Evolutionary conservation across 2,113 vertebrate species (phyloP).

Genomic region (Centropus bengalensis): DNA sequence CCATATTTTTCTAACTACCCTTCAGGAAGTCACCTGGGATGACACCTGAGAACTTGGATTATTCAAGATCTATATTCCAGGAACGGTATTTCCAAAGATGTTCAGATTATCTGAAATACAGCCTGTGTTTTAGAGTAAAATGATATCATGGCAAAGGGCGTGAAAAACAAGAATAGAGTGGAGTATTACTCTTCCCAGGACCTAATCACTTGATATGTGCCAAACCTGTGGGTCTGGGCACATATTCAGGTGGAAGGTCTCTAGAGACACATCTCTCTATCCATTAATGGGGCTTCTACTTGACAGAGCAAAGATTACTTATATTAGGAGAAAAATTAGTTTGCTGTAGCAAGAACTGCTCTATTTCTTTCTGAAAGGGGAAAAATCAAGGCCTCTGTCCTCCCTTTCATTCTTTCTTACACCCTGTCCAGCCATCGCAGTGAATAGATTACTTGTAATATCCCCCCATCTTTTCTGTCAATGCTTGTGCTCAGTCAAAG

Average conservation of each 20-base stretch:
- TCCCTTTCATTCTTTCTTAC: neutral
- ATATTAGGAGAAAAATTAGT: neutral
- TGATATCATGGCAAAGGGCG: neutral
- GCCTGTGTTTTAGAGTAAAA: neutral
- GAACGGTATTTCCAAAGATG: neutral
- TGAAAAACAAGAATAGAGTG: neutral
- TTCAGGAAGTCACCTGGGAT: neutral
- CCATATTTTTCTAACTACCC: neutral
- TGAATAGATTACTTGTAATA: neutral
- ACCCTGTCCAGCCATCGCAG: neutral
- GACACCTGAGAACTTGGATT: neutral
- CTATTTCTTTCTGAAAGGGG: neutral
- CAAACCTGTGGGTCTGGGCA: neutral
- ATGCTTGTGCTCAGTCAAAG: neutral
- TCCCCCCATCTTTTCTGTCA: neutral
- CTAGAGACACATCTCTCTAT: neutral
- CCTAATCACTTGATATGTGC: neutral
- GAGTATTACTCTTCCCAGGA: neutral
- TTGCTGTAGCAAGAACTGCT: neutral
- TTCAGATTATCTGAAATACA: neutral
- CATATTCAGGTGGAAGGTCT: fast-evolving
- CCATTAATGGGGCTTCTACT: neutral
- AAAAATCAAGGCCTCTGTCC: neutral
- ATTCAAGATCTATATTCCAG: neutral
- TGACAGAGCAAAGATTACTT: neutral